Conservation (phyloP, 2,797 vertebrate genomes). For the Gobionotothen gibberifrons region DNA sequence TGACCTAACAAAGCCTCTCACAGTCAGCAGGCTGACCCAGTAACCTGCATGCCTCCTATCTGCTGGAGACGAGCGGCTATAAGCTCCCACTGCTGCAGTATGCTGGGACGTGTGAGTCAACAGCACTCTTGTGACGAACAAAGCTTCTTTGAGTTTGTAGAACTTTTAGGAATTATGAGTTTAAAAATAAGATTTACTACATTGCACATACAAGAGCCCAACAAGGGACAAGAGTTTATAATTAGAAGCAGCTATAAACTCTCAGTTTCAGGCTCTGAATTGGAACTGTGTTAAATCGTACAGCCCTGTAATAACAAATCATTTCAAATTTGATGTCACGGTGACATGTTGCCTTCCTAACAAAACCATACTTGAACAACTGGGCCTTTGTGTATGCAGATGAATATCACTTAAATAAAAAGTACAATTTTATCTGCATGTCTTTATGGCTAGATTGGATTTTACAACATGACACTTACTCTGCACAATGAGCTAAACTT, state of each 20-base stretch:
- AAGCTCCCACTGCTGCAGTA: constrained; percentile 39
- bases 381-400: constrained; percentile 13
- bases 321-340: background rate
- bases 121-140: constrained; percentile 11
- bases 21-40: constrained; percentile 77
- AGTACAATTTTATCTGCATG: background rate
- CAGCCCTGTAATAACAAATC: too few species aligned
- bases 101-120: constrained; percentile 33
- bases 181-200: background rate
- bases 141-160: constrained; percentile 11
- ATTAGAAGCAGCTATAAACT: too few species aligned
- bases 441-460: background rate
- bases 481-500: background rate
- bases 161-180: constrained; percentile 3
- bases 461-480: background rate
- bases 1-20: constrained; percentile 76
- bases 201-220: too few species aligned
- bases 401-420: constrained; percentile 3
- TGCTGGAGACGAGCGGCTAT: constrained; percentile 46
- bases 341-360: background rate
- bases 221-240: too few species aligned
- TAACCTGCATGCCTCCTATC: constrained; percentile 74
- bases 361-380: constrained; percentile 1
- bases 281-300: too few species aligned
- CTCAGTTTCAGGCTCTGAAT: too few species aligned